A percentile compares a stretch with the other conserved stretches of the same genome.
These are phyloP conservation scores for Drosophila eugracilis DNA, from an alignment of 1,140 invertebrate genomes.

Conservation along the genomic window DNA sequence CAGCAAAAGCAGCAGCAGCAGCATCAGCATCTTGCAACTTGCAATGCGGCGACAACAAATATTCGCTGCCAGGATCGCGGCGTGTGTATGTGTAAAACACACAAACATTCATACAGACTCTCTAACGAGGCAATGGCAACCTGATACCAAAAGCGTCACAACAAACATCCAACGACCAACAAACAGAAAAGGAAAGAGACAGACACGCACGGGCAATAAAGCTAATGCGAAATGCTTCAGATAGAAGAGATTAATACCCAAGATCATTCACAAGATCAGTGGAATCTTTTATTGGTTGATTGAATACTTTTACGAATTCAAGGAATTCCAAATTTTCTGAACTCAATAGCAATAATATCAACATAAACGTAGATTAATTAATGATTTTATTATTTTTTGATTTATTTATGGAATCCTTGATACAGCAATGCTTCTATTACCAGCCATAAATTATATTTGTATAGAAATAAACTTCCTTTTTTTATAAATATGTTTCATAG, in stretches of 20 bases:
- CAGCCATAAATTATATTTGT: too few relatives aligned
- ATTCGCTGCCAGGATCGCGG: conserved; percentile 64
- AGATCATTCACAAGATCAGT: conserved; percentile 23
- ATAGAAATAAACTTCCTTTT: too few relatives aligned
- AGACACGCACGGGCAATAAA: conserved; percentile 37
- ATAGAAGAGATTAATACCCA: conserved; percentile 30
- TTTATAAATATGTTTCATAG: too few relatives aligned
- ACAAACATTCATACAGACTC: conserved; percentile 35
- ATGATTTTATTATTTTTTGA: background rate
- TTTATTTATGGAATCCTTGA: background rate
- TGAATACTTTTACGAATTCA: conserved; percentile 3
- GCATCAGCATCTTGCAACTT: conserved; percentile 32
- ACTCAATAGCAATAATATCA: background rate
- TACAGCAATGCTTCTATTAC: background rate
- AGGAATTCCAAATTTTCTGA: background rate
- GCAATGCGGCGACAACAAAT: conserved; percentile 54
- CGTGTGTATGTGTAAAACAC: too few relatives aligned
- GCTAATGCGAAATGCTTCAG: conserved; percentile 20
- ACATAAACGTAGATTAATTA: background rate
- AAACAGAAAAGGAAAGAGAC: conserved; percentile 46
- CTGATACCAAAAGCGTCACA: conserved; percentile 80
- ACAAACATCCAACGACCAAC: conserved; percentile 50
- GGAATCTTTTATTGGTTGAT: background rate
- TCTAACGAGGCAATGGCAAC: conserved; percentile 66
- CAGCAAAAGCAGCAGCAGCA: conserved; percentile 57